Base-by-base conservation (phyloP, 2,113 vertebrate species). In the Xiphorhynchus elegans region DNA sequence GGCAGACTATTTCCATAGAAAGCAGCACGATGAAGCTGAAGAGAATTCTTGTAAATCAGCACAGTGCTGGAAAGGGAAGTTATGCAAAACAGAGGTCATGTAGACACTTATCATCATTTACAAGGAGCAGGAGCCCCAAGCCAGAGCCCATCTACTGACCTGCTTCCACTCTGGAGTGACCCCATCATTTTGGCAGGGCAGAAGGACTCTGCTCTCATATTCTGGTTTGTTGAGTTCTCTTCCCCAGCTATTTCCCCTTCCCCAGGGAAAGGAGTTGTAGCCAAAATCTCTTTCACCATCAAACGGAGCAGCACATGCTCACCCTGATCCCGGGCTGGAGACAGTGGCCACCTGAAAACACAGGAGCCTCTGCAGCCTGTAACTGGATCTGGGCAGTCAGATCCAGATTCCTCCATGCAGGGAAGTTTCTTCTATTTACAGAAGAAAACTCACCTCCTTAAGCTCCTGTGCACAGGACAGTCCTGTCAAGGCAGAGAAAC, bases 271-370 rank as follows among this genome's bases (percentile, higher is more conserved):
- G 40, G 0, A 3, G 23, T 20, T 64, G 58, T 31, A 50, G 12
- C 64, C 20, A 11, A 92, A 62, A 47, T 16, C 20, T 55, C 68
- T 80, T 52, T 66, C 25, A 21, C 72, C 72, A 82, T 33, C 33
- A 39, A 84, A 60, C 23, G 1, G 1, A 60, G 60, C 18, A 74
- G 55, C 12, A 52, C 13, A 24, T 0, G 0, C 31, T 49, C 60
- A 25, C 28, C 56, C 55, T 67, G 33, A 53, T 83, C 59, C 80
- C 59, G 42, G 39, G 11, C 42, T 63, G 29, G 52, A 69, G 47
- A 40, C 42, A 82, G 47, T 2, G 2, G 10, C 28, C 55, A 78
- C 44, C 35, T 68, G 35, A 29, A 42, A 33, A 44, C 28, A 20
- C 29, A n/a, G 17, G 23, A 75, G 11, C 28, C 17, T 44, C 64